A percentile compares a stretch with the other conserved stretches of the same genome.
Evolutionary conservation across 2,113 vertebrate species (phyloP).

Genomic region (Prinia subflava): DNA sequence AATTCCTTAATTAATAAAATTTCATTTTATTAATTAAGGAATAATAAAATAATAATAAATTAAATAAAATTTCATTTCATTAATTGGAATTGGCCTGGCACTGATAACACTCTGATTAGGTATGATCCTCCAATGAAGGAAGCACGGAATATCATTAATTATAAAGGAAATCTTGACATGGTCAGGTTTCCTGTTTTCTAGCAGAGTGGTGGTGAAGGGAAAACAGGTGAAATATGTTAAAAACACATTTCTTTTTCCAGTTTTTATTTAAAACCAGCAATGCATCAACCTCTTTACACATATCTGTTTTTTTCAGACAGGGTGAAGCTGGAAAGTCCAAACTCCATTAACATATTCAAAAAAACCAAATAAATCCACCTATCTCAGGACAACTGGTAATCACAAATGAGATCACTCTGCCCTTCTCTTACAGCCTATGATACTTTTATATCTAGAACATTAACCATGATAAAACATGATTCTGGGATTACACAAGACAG

Average conservation of each 20-base stretch:
- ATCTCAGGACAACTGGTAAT: background rate
- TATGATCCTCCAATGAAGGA: background rate
- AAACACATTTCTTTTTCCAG: background rate
- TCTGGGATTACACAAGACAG: no score
- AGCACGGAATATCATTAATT: background rate
- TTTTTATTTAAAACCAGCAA: background rate
- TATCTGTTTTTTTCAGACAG: background rate
- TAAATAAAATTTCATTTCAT: no score
- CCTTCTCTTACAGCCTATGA: background rate
- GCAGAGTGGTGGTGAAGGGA: background rate
- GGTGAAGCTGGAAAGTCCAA: background rate
- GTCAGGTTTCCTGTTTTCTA: background rate
- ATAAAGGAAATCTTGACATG: background rate
- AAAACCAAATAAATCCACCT: background rate
- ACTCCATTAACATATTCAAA: background rate
- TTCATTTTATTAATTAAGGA: no score
- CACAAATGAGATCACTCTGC: background rate
- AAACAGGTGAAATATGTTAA: background rate
- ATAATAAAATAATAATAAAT: no score
- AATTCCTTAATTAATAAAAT: no score
- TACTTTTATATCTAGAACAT: background rate
- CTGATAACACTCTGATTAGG: background rate
- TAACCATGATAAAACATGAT: background rate
- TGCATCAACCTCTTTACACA: background rate
- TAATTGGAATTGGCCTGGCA: no score